phyloP scores from a whole-genome alignment of 2,888 invertebrate genomes.

The Luffia ferchaultella region DNA sequence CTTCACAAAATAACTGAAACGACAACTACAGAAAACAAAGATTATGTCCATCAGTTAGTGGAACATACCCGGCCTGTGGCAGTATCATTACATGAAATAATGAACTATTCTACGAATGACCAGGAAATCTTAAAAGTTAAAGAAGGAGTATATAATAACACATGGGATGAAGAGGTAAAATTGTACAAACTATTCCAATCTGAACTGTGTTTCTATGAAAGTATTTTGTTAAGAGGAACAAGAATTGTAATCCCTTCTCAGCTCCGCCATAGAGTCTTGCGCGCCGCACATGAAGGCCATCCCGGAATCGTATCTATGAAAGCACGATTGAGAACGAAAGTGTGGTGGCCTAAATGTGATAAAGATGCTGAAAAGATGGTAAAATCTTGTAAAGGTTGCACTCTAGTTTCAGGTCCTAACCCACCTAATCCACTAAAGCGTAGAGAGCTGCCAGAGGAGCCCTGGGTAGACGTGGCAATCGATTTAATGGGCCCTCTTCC shows the following conservation, averaged over 20 bases:
- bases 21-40: too few relatives aligned
- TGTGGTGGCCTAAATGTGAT: constrained; percentile 18
- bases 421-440: constrained; percentile 15
- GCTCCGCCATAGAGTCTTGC: constrained; percentile 9
- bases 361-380: constrained; percentile 13
- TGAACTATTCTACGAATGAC: not conserved
- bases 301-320: too few relatives aligned
- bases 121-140: constrained; percentile 1
- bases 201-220: constrained; percentile 22
- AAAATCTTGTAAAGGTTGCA: constrained; percentile 16
- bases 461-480: constrained; percentile 19
- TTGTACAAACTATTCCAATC: constrained; percentile 15
- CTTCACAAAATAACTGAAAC: too few relatives aligned
- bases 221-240: constrained; percentile 16
- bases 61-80: too few relatives aligned
- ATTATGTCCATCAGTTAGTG: not conserved
- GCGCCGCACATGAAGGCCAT: too few relatives aligned
- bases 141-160: constrained; percentile 3
- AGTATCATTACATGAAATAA: constrained; percentile 1
- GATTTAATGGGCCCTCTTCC: constrained; percentile 23
- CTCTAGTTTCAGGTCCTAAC: constrained; percentile 11
- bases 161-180: constrained; percentile 7
- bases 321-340: constrained; percentile 10
- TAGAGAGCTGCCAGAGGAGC: constrained; percentile 14
- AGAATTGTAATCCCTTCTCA: constrained; percentile 12